Evolutionary conservation across 2,113 vertebrate genomes (phyloP), one percentile per base, ranked within the genome.

Genomic region (Phrynosoma blainvillii): DNA sequence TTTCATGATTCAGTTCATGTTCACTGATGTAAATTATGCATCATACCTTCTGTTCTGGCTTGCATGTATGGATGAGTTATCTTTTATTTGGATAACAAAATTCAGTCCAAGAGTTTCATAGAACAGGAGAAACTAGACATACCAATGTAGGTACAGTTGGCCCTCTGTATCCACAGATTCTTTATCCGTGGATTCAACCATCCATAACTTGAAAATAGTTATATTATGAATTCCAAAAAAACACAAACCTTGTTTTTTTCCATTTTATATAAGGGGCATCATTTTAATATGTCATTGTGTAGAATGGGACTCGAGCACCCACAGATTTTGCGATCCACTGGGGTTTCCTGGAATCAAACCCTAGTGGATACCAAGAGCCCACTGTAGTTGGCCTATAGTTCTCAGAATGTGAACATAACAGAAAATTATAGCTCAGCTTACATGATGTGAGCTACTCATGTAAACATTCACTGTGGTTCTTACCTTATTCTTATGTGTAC

Each of bases 11-110:
- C 62, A 70, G 73, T 76, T 59, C 82, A 80, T 82, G 68, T 73
- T 83, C 54, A 91, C 70, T 76, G n/a, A 70, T 70, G 84, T 52
- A 47, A 52, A 65, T 36, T 54, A 62, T 25, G 20, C 23, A 32
- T 82, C 59, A 84, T 77, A 18, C 4, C 77, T 80, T 89, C 79
- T 88, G 88, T 54, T 89, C 42, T 87, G 79, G 27, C 65, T 89
- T n/a, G 59, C 84, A 79, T 71, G 81, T 8, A 68, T 10, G 82
- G 74, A 79, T 59, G 32, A 8, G 23, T 40, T 47, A 59, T 36
- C 79, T 86, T 83, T 32, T 27, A 13, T 27, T 86, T 75, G 40
- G 36, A 18, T 71, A 56, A 87, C 85, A 56, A 68, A 59, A 36
- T 74, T 73, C 20, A 59, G 20, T 71, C 32, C 23, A 68, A 54